These are phyloP conservation scores for Seriola dumerili DNA, from an alignment of 2,113 vertebrate species.

Conservation along the genomic window DNA sequence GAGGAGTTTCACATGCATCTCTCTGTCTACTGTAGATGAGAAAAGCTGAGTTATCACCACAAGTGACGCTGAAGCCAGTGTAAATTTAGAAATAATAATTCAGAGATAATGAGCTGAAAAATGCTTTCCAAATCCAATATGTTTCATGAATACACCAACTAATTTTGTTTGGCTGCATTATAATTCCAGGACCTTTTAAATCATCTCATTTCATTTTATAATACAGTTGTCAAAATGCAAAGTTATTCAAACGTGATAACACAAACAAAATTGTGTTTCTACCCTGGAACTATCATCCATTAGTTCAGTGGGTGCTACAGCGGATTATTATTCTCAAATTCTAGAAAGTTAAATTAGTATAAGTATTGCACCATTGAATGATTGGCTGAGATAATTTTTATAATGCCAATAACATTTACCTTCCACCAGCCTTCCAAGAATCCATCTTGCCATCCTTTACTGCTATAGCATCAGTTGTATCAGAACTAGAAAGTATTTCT, in stretches of 20 bases:
- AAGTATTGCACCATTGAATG: slow-evolving; percentile 16
- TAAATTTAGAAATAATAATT: slow-evolving; percentile 56
- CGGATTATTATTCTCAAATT: slow-evolving; percentile 12
- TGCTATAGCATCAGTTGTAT: too few relatives aligned
- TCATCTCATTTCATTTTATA: slow-evolving; percentile 54
- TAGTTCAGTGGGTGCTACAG: slow-evolving; percentile 16
- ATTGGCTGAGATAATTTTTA: slow-evolving; percentile 4
- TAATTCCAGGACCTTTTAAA: slow-evolving; percentile 56
- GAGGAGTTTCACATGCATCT: slow-evolving; percentile 42
- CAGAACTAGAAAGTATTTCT: too few relatives aligned
- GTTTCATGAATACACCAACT: slow-evolving; percentile 53
- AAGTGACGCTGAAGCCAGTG: slow-evolving; percentile 36
- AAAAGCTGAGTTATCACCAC: slow-evolving; percentile 34
- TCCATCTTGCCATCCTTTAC: too few relatives aligned
- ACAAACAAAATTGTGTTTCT: slow-evolving; percentile 49
- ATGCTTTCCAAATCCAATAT: slow-evolving; percentile 57
- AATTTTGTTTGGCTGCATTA: slow-evolving; percentile 46
- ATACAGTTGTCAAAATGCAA: slow-evolving; percentile 65
- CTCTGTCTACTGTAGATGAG: slow-evolving; percentile 41
- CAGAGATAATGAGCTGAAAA: slow-evolving; percentile 61
- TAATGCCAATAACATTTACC: not conserved
- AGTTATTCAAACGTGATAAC: slow-evolving; percentile 58
- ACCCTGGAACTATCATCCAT: slow-evolving; percentile 33
- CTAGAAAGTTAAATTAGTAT: not conserved
- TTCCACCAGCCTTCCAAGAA: too few relatives aligned